phyloP scores from a whole-genome alignment of 2,888 invertebrate genomes.

The Nomada fucata region DNA sequence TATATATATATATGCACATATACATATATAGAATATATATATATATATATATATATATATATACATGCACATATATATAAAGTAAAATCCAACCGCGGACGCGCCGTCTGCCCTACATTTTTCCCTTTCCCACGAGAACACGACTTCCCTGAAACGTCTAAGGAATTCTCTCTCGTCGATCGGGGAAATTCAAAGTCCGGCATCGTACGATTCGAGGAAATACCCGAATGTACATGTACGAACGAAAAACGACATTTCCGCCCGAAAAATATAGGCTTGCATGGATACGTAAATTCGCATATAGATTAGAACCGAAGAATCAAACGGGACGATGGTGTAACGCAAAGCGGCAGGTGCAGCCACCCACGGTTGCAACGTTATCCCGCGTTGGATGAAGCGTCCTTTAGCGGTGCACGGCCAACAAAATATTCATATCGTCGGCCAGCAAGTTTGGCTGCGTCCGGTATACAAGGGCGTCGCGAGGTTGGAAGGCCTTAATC shows the following conservation, averaged over 20 bases:
- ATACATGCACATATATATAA: constrained; percentile 33
- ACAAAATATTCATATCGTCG: constrained; percentile 1
- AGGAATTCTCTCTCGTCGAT: neutral
- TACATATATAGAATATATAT: too few species aligned
- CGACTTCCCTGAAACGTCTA: neutral
- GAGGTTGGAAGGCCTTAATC: constrained; percentile 9
- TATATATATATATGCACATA: constrained; percentile 21
- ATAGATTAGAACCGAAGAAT: too few species aligned
- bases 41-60: constrained; percentile 30
- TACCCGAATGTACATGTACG: too few species aligned
- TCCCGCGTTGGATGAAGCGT: too few species aligned
- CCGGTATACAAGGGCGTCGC: neutral
- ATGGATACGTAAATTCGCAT: too few species aligned
- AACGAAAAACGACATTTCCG: too few species aligned
- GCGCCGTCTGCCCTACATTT: constrained; percentile 48
- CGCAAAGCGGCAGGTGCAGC: too few species aligned
- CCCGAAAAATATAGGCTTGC: too few species aligned
- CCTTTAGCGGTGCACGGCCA: neutral
- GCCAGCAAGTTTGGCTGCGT: neutral
- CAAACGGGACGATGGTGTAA: too few species aligned
- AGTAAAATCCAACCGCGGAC: constrained; percentile 53
- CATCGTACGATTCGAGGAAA: too few species aligned
- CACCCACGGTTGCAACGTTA: too few species aligned
- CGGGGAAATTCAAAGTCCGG: neutral
- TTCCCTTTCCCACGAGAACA: constrained; percentile 28